phyloP scores from a whole-genome alignment of 2,113 vertebrate genomes.

The Rana temporaria region DNA sequence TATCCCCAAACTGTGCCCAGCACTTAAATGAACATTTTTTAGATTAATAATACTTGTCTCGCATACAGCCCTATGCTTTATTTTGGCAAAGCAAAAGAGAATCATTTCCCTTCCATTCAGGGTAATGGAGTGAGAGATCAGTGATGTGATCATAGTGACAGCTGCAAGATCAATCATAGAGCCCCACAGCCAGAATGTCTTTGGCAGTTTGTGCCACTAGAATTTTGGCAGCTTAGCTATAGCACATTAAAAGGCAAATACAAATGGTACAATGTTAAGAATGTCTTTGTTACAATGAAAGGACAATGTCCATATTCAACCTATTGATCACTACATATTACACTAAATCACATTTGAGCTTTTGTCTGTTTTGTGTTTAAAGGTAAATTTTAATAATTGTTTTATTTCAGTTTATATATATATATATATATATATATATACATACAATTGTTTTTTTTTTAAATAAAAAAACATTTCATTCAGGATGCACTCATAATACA shows the following conservation, averaged over 20 bases:
- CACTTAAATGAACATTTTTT: background rate
- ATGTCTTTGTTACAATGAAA: conserved; percentile 38
- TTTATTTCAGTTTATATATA: no score
- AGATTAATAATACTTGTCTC: background rate
- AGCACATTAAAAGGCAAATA: conserved; percentile 23
- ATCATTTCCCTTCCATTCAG: conserved; percentile 5
- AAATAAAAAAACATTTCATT: no score
- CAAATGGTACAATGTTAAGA: conserved; percentile 25
- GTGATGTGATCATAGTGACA: conserved; percentile 44
- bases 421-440: no score
- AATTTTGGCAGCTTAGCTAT: conserved; percentile 24
- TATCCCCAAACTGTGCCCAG: background rate
- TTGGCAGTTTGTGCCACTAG: conserved; percentile 36
- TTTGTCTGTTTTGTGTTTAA: no score
- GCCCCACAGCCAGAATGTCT: conserved; percentile 22
- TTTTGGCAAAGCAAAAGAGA: background rate
- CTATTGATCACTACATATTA: no score
- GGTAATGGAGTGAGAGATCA: conserved; percentile 41
- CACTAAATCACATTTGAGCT: no score
- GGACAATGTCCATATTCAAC: background rate
- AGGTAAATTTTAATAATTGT: no score
- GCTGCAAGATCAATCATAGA: conserved; percentile 47
- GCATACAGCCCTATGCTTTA: conserved; percentile 1
- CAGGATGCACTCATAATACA: no score
- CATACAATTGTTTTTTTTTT: no score